Evolutionary conservation across 1,140 invertebrate genomes (phyloP), one percentile per base, ranked within the genome.

Genomic region (Pseudomyrmex cubaensis): DNA sequence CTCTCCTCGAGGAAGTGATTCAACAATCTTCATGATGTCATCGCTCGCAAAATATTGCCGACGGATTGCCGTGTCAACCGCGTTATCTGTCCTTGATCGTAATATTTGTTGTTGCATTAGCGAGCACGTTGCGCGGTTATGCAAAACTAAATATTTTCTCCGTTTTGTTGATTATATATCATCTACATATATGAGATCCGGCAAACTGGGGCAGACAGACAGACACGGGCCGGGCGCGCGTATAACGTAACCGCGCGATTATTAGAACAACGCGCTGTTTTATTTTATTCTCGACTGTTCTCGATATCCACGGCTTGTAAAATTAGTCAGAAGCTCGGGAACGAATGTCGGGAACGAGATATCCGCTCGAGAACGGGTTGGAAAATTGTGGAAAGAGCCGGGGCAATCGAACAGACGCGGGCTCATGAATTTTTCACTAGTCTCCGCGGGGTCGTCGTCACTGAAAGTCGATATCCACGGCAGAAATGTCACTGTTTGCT

Each of bases 371-470:
- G 50, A 83, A 75, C 20, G 67, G 44, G 52, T 59, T 35, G 50
- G 62, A 70, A 82, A 82, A 67, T 52, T 82, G 22, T 59, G 17
- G 78, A 17, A 48, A 72, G 54, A 80, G 66, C 66, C 54, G 66
- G 35, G 46, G 54, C 78, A 89, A 82, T 87, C 77, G 69, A 88
- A 91, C 90, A 87, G 87, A 89, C 84, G 70, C 84, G 54, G 85
- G 64, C 78, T 91, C 83, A 88, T 93, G 90, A 92, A 93, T 93
- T 92, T 90, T 93, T 91, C 89, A 92, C 74, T 63, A 83, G 85
- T 57, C 76, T 80, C 76, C 83, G 73, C 84, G 87, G 88, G 91
- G 89, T 91, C 90, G 88, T 92, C 86, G 89, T 87, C 91, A 88
- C 87, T 70, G 75, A 69, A 82, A 91, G 86, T 91, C 90, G 83